phyloP scores from a whole-genome alignment of 2,888 invertebrate genomes.

The Drosophila imparisetae region DNA sequence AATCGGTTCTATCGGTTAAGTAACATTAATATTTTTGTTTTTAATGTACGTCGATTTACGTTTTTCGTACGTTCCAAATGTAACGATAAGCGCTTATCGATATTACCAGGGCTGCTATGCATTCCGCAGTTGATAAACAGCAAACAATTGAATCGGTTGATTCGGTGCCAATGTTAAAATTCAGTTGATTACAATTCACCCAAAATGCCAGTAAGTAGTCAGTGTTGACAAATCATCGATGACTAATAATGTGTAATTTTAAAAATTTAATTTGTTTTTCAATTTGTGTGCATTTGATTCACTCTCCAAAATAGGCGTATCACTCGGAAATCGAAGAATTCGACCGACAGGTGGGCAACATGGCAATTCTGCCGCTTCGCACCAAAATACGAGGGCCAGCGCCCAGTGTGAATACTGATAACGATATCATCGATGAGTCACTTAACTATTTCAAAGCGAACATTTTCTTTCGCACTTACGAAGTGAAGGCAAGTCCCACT shows the following conservation, averaged over 20 bases:
- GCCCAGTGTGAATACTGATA: slow-evolving; percentile 88
- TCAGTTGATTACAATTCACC: slow-evolving; percentile 31
- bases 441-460: slow-evolving; percentile 99
- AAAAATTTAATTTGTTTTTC: not conserved
- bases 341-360: slow-evolving; percentile 92
- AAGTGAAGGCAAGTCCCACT: slow-evolving; percentile 92
- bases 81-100: slow-evolving; percentile 22
- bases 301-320: slow-evolving; percentile 99
- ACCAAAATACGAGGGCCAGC: slow-evolving; percentile 98
- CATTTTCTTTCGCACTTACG: slow-evolving; percentile 99
- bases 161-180: slow-evolving; percentile 28
- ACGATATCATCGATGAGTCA: slow-evolving; percentile 98
- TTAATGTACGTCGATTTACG: not conserved
- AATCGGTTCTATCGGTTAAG: slow-evolving; percentile 10
- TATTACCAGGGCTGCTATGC: slow-evolving; percentile 25
- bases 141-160: slow-evolving; percentile 27
- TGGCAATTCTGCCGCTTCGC: slow-evolving; percentile 95
- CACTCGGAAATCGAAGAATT: slow-evolving; percentile 94
- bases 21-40: not conserved
- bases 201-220: slow-evolving; percentile 54
- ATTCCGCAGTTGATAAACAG: slow-evolving; percentile 29
- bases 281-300: slow-evolving; percentile 95
- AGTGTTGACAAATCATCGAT: slow-evolving; percentile 7
- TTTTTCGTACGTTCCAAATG: not conserved
- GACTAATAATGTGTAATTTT: slow-evolving; percentile 13